phyloP scores from a whole-genome alignment of 2,888 invertebrate species.

The Drosophila fulvimacula region DNA sequence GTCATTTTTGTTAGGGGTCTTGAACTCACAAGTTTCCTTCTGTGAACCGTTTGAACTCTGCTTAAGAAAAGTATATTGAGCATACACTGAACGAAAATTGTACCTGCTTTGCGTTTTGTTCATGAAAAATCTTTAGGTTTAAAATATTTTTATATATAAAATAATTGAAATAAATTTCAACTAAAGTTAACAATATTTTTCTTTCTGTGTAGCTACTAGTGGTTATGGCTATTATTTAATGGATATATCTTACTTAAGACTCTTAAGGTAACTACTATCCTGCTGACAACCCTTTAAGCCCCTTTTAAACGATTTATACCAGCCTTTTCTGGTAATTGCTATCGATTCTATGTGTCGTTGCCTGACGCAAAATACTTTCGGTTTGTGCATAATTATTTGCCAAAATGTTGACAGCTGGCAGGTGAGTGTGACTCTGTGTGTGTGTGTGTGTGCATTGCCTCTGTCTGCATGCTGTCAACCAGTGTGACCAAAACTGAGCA shows the following conservation, averaged over 20 bases:
- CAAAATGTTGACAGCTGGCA: conserved; percentile 65
- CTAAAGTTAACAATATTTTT: too few relatives aligned
- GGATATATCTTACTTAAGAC: too few relatives aligned
- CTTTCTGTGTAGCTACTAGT: too few relatives aligned
- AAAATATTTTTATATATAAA: too few relatives aligned
- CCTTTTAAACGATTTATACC: neutral
- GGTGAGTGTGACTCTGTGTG: conserved; percentile 43
- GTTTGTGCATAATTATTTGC: conserved; percentile 62
- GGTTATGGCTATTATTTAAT: too few relatives aligned
- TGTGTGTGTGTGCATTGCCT: neutral
- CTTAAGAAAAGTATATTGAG: too few relatives aligned
- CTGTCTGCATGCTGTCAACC: conserved; percentile 8
- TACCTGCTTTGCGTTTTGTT: too few relatives aligned
- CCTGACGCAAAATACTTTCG: conserved; percentile 24
- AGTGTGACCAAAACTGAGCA: conserved; percentile 15
- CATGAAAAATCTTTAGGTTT: too few relatives aligned
- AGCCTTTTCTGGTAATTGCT: conserved; percentile 8
- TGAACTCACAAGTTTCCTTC: neutral
- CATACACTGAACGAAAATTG: too few relatives aligned
- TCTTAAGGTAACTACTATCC: too few relatives aligned
- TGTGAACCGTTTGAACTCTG: neutral
- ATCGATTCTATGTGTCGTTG: conserved; percentile 22
- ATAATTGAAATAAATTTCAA: too few relatives aligned
- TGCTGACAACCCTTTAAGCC: neutral
- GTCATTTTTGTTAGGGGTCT: neutral